Evolutionary conservation across 2,797 vertebrate genomes (phyloP).

Genomic region (Hafferia zeledoni): DNA sequence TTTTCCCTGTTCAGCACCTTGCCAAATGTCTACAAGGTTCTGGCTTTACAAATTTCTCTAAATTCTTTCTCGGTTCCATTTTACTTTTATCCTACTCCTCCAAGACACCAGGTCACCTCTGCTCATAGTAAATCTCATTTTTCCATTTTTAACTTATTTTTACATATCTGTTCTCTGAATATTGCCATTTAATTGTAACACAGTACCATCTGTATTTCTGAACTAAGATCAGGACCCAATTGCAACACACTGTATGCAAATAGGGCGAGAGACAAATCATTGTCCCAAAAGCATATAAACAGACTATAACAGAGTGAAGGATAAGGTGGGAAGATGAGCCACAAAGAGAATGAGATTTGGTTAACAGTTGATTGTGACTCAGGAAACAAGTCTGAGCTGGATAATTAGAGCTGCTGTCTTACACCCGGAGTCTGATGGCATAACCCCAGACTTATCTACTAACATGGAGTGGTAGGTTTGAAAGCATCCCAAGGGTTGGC

Average conservation of each 20-base stretch:
- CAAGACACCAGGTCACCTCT: background rate
- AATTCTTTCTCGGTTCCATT: slow-evolving; percentile 4
- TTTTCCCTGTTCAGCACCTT: slow-evolving; percentile 41
- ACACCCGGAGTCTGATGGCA: background rate
- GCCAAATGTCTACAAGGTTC: slow-evolving; percentile 46
- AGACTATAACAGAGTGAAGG: background rate
- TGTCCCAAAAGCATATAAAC: background rate
- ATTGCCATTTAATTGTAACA: background rate
- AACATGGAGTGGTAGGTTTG: background rate
- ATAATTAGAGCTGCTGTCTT: background rate
- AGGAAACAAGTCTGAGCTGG: background rate
- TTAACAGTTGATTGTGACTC: background rate
- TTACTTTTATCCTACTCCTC: background rate
- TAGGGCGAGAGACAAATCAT: background rate
- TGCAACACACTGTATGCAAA: background rate
- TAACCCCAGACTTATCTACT: background rate
- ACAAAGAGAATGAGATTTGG: background rate
- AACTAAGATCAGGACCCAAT: background rate
- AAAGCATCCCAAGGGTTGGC: background rate
- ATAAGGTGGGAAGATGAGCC: background rate
- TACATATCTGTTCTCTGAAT: background rate
- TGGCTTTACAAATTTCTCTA: slow-evolving; percentile 22
- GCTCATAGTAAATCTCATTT: background rate
- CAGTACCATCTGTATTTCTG: background rate
- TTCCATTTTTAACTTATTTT: background rate